A percentile compares a stretch with the other conserved stretches of the same genome.
These are phyloP conservation scores for Stictonetta naevosa DNA, from an alignment of 2,113 vertebrate genomes.

Conservation along the genomic window DNA sequence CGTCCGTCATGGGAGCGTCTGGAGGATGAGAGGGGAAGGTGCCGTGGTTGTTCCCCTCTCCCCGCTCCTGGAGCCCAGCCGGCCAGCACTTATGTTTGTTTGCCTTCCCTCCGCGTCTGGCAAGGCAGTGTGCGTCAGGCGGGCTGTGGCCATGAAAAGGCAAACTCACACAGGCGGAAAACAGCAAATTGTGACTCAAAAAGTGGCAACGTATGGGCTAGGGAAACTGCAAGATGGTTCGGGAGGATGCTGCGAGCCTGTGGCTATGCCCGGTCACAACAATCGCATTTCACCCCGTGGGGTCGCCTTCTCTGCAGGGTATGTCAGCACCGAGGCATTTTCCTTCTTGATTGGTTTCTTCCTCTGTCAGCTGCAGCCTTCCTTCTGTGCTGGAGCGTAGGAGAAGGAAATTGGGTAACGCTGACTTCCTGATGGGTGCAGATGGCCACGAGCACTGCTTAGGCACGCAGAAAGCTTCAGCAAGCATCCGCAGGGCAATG, in stretches of 20 bases:
- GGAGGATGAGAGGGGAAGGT: neutral
- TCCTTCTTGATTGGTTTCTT: neutral
- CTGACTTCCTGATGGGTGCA: neutral
- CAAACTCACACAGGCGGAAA: neutral
- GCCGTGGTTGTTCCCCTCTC: neutral
- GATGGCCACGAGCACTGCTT: neutral
- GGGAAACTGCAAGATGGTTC: neutral
- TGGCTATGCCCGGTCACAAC: neutral
- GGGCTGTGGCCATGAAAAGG: neutral
- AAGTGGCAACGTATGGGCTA: neutral
- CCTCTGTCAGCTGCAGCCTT: neutral
- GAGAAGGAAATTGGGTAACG: neutral
- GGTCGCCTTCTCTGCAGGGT: neutral
- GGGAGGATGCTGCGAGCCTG: neutral
- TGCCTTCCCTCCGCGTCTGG: neutral
- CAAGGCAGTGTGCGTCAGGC: neutral
- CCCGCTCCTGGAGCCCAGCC: neutral
- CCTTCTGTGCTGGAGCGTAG: neutral
- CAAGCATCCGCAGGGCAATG: neutral
- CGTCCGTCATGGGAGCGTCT: accelerated
- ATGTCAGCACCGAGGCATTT: neutral
- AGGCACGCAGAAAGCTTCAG: neutral
- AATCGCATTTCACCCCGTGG: neutral
- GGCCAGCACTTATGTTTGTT: neutral
- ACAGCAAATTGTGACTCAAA: slow-evolving; percentile 1